Evolutionary conservation across 2,888 invertebrate species (phyloP).

Genomic region (Tuberolachnus salignus): DNA sequence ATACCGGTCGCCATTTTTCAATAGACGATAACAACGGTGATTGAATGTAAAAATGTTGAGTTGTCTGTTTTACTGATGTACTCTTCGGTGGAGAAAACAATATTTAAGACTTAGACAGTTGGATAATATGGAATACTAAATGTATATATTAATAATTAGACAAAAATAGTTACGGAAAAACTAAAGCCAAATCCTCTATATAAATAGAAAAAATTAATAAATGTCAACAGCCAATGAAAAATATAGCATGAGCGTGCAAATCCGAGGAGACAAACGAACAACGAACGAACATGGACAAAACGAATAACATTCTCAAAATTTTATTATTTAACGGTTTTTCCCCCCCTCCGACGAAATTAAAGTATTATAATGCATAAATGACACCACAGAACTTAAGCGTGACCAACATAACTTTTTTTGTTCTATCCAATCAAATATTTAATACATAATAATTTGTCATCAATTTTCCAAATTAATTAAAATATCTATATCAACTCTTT

Average conservation of each 20-base stretch:
- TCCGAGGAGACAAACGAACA: background rate
- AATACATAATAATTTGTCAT: background rate
- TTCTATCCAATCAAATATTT: background rate
- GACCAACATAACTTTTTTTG: constrained; percentile 17
- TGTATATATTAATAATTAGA: background rate
- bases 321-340: constrained; percentile 46
- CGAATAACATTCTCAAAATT: background rate
- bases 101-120: background rate
- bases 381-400: background rate
- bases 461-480: no score
- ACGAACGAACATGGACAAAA: background rate
- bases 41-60: background rate
- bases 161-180: constrained; percentile 49
- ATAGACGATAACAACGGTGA: background rate
- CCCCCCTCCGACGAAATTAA: constrained; percentile 3
- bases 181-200: background rate
- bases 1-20: constrained; percentile 53
- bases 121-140: no score
- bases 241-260: background rate
- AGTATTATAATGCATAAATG: background rate
- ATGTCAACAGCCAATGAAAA: background rate
- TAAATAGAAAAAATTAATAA: constrained; percentile 36
- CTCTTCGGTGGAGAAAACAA: background rate
- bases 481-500: no score
- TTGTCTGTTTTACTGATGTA: background rate